phyloP scores from a whole-genome alignment of 2,113 vertebrate species.

The Toxostoma redivivum region DNA sequence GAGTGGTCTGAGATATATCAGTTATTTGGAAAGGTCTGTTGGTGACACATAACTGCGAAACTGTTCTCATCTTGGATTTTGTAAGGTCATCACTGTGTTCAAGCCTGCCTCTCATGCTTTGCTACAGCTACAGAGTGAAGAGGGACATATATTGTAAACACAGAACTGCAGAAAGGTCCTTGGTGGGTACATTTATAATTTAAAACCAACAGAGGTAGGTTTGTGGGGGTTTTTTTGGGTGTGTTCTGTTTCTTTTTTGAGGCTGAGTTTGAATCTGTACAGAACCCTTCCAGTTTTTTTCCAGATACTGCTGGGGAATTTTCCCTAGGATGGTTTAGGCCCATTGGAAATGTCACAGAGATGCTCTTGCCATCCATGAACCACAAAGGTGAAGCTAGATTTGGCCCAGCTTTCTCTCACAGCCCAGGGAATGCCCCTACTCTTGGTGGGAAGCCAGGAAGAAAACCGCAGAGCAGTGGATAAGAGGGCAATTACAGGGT shows the following conservation, averaged over 20 bases:
- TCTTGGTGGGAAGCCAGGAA: background rate
- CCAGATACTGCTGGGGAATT: background rate
- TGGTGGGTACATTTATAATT: background rate
- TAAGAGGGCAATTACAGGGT: background rate
- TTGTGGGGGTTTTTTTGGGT: background rate
- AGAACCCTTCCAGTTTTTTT: background rate
- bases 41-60: background rate
- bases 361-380: background rate
- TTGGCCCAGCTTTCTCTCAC: background rate
- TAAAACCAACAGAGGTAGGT: background rate
- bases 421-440: background rate
- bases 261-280: background rate
- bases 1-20: background rate
- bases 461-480: background rate
- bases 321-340: background rate
- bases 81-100: background rate
- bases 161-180: background rate
- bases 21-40: constrained; percentile 31
- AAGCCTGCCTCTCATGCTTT: background rate
- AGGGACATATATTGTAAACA: background rate
- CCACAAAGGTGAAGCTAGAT: background rate
- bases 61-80: background rate
- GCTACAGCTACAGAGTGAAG: background rate
- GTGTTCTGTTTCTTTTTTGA: background rate
- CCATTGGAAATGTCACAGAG: background rate